These are phyloP conservation scores for Limnodromus scolopaceus DNA, from an alignment of 2,797 vertebrate species.

Conservation along the genomic window DNA sequence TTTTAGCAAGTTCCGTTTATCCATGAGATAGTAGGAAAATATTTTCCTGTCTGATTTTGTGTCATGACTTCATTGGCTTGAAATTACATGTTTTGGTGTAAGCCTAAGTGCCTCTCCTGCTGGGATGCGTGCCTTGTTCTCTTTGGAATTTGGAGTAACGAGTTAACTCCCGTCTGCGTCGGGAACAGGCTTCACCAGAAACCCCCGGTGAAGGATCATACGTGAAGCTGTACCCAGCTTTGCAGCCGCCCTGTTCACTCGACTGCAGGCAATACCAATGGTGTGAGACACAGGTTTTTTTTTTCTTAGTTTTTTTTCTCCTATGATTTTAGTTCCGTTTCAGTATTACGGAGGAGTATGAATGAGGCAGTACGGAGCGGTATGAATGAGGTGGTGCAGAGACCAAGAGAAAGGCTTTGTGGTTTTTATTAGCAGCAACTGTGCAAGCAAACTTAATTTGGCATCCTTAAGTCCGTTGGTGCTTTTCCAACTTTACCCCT, in stretches of 20 bases:
- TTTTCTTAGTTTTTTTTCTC: neutral
- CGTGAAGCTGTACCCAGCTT: neutral
- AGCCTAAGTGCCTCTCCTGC: slow-evolving; percentile 30
- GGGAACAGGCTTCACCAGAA: neutral
- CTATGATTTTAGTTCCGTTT: slow-evolving; percentile 1
- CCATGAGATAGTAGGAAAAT: neutral
- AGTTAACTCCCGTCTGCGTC: neutral
- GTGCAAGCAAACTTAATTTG: slow-evolving; percentile 57
- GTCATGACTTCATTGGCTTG: slow-evolving; percentile 40
- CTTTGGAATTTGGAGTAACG: slow-evolving; percentile 30
- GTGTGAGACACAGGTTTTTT: neutral
- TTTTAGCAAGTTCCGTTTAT: neutral
- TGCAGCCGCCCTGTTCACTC: accelerated
- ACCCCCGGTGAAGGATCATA: neutral
- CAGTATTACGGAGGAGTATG: neutral
- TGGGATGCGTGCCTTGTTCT: slow-evolving; percentile 15
- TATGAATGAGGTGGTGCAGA: slow-evolving; percentile 10
- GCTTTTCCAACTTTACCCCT: slow-evolving; percentile 60
- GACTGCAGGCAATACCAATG: neutral
- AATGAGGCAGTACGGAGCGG: slow-evolving; percentile 3
- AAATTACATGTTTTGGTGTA: slow-evolving; percentile 10
- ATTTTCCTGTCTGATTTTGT: slow-evolving; percentile 40
- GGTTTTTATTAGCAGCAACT: slow-evolving; percentile 62
- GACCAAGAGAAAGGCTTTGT: slow-evolving; percentile 27
- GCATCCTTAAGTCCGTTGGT: neutral